Evolutionary conservation across 2,888 invertebrate species (phyloP), one percentile per base, ranked within the genome.

Genomic region (Trichogramma evanescens): DNA sequence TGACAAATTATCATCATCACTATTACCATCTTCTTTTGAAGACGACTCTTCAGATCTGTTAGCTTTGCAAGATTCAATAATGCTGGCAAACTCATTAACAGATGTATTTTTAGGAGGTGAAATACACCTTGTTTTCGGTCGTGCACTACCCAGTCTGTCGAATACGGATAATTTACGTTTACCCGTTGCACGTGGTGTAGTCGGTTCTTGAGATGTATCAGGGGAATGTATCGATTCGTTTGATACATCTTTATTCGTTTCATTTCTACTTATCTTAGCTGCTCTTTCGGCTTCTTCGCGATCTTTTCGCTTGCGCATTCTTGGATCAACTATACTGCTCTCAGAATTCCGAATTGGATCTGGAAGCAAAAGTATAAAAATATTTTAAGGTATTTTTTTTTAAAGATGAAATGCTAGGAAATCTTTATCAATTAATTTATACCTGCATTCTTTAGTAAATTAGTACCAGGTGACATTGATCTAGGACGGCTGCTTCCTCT

Each of bases 271-370:
- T 4, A 42, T 6, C 54, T 58, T 49, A n/a, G 42, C 13, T 5
- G 9, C 39, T 56, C 4, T 45, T 40, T 63, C 54, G 6, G 43
- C 49, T 8, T 54, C 54, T 46, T 59, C 64, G 26, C 56, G 41
- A 26, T 52, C 50, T 45, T 61, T 62, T 6, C 61, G 49, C 7
- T 64, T 64, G 9, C 59, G 61, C n/a, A 64, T 6, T 6, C 57
- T 50, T 26, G 64, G 58, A 50, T 61, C 61, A 5, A 49, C 43
- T 26, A 48, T 48, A 13, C 5, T 48, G n/a, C 5, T 7, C 7
- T 48, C 48, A 7, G 10, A 6, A 10, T 6, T 8, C 4, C 10
- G 48, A 44, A 44, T 9, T 10, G 10, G 10, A n/a, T n/a, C 6
- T 48, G 13, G 8, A 48, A 46, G 9, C 9, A 48, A 48, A 46